phyloP scores from a whole-genome alignment of 2,888 invertebrate species.

The Gisinianus flammeolus region DNA sequence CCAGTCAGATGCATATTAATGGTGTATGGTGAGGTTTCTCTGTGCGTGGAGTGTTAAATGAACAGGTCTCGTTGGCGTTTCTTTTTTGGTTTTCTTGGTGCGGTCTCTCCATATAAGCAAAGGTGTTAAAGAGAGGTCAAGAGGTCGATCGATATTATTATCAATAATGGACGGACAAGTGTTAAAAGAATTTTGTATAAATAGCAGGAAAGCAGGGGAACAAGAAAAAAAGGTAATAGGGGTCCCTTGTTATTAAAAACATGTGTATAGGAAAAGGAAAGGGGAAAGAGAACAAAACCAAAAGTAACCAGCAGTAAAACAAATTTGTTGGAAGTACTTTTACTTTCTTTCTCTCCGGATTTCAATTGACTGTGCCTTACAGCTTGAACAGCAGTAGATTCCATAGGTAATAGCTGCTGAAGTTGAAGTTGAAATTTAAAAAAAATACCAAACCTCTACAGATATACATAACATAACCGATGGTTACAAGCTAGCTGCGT shows the following conservation, averaged over 20 bases:
- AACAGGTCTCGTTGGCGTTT: background rate
- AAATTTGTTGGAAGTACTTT: background rate
- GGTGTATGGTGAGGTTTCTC: background rate
- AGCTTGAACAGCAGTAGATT: background rate
- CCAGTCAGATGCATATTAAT: no score
- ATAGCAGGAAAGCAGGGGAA: background rate
- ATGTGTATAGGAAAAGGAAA: background rate
- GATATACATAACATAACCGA: background rate
- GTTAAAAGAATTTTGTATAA: background rate
- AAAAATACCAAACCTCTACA: background rate
- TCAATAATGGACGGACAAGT: constrained; percentile 1
- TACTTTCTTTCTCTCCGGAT: background rate
- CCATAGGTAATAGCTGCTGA: background rate
- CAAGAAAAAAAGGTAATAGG: background rate
- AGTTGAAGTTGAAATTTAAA: background rate
- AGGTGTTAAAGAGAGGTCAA: constrained; percentile 33
- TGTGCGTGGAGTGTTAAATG: background rate
- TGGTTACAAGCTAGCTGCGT: background rate
- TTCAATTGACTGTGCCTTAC: background rate
- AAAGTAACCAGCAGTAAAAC: background rate
- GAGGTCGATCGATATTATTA: constrained; percentile 27
- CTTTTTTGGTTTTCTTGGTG: constrained; percentile 1
- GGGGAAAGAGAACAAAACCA: background rate
- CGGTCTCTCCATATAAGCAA: constrained; percentile 17
- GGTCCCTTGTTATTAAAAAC: no score